A percentile compares a stretch with the other conserved stretches of the same genome.
Conservation (phyloP, 1,140 invertebrate genomes). For the Panonychus citri region DNA sequence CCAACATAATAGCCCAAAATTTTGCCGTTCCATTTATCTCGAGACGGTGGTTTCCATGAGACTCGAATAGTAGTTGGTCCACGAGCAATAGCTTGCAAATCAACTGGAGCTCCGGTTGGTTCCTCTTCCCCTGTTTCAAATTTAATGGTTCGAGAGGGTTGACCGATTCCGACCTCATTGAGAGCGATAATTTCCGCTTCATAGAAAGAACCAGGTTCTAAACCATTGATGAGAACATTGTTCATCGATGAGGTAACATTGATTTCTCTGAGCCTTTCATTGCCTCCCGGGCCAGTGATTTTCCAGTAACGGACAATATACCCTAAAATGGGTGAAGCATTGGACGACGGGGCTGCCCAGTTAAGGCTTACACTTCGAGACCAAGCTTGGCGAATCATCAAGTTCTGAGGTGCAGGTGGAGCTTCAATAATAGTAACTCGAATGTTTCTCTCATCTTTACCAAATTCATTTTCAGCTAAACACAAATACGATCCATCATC, state of each 20-base stretch:
- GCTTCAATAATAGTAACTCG: constrained; percentile 79
- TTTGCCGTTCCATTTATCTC: constrained; percentile 76
- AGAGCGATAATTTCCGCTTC: constrained; percentile 22
- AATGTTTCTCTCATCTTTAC: constrained; percentile 69
- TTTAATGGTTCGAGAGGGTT: constrained; percentile 56
- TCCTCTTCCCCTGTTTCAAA: constrained; percentile 54
- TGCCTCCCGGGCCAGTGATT: constrained; percentile 26
- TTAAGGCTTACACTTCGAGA: constrained; percentile 67
- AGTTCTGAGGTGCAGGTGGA: constrained; percentile 66
- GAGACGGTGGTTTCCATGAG: constrained; percentile 71
- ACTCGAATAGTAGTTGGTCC: constrained; percentile 76
- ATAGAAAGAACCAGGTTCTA: constrained; percentile 24
- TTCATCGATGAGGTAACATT: constrained; percentile 15
- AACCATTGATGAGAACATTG: constrained; percentile 17
- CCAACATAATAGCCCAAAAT: constrained; percentile 59
- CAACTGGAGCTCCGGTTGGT: constrained; percentile 25
- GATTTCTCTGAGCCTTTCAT: constrained; percentile 15
- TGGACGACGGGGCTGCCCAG: constrained; percentile 80
- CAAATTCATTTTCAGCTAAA: constrained; percentile 60
- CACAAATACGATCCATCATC: constrained; percentile 75
- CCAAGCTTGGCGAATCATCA: constrained; percentile 75
- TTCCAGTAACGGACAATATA: constrained; percentile 76
- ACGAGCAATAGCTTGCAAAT: constrained; percentile 60
- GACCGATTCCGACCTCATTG: constrained; percentile 36
- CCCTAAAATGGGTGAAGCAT: constrained; percentile 68